These are phyloP conservation scores for Alviniconcha strummeri DNA, from an alignment of 2,888 invertebrate species.

Conservation along the genomic window DNA sequence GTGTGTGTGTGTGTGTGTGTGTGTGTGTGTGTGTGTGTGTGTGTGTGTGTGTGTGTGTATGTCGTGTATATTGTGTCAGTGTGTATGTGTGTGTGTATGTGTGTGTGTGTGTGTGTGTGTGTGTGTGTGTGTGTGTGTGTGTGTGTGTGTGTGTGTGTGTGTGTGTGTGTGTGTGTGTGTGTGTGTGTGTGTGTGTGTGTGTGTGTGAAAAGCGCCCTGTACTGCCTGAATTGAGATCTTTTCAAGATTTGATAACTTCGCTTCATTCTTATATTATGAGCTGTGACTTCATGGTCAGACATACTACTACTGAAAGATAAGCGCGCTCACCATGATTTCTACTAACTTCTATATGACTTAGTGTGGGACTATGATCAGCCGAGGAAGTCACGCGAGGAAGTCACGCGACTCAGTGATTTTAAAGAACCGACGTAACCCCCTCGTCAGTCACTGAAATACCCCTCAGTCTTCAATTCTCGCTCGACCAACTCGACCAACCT, in stretches of 20 bases:
- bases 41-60: slow-evolving; percentile 25
- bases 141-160: slow-evolving; percentile 24
- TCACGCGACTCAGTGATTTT: no score
- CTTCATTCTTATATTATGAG: not conserved
- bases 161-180: not conserved
- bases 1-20: slow-evolving; percentile 28
- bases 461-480: no score
- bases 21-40: slow-evolving; percentile 29
- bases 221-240: not conserved
- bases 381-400: no score
- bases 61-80: not conserved
- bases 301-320: no score
- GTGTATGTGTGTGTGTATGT: not conserved
- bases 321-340: no score
- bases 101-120: not conserved
- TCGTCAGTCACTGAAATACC: no score
- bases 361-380: no score
- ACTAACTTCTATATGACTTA: no score
- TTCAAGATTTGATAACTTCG: not conserved
- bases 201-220: not conserved
- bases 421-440: no score
- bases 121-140: slow-evolving; percentile 11
- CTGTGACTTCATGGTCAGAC: not conserved
- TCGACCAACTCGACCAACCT: no score
- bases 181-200: not conserved